phyloP scores from a whole-genome alignment of 1,140 invertebrate species.

The Aplysia californica region DNA sequence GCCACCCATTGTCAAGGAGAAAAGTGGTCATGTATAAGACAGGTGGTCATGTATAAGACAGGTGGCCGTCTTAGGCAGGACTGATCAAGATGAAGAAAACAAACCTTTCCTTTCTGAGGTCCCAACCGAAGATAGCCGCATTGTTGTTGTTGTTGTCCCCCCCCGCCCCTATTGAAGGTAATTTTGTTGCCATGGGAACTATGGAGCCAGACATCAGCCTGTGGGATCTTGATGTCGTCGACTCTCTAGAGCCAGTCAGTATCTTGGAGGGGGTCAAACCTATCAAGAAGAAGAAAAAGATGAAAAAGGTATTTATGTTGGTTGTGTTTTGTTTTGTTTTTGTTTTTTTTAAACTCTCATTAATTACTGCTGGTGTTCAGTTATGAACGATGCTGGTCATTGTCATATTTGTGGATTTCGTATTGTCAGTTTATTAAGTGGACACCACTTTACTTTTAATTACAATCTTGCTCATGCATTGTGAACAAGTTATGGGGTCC shows the following conservation, averaged over 20 bases:
- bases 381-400: neutral
- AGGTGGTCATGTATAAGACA: no score
- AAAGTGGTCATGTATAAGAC: no score
- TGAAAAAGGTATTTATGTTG: constrained; percentile 29
- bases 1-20: no score
- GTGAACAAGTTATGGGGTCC: neutral
- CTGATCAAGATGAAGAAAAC: no score
- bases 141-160: no score
- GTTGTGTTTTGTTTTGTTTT: neutral
- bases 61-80: no score
- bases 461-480: neutral
- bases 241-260: constrained; percentile 87
- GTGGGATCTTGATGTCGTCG: constrained; percentile 95
- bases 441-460: neutral
- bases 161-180: no score
- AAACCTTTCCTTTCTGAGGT: no score
- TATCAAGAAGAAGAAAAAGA: constrained; percentile 77
- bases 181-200: constrained; percentile 83
- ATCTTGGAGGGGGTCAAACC: constrained; percentile 77
- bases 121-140: no score
- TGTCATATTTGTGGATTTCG: neutral
- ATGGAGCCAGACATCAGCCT: constrained; percentile 93
- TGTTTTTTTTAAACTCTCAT: neutral
- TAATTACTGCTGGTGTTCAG: neutral
- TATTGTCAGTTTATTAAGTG: neutral